Conservation (phyloP, 2,113 vertebrate genomes). For the Phocoena sinus region DNA sequence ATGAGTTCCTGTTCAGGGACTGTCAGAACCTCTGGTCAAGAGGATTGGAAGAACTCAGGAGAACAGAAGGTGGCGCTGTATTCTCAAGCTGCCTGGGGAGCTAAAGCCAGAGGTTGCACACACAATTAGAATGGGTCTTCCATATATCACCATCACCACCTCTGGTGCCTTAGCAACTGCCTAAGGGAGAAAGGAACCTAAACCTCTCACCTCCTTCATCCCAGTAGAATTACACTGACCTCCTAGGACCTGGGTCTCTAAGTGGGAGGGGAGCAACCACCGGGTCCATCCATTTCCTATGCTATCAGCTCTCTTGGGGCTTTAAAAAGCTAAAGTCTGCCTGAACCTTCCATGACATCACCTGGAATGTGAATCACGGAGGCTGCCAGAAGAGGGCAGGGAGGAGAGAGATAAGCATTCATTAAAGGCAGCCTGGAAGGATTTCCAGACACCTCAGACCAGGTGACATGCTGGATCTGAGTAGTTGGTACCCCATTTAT, state of each 20-base stretch:
- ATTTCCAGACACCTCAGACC: neutral
- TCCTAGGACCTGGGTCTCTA: neutral
- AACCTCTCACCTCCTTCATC: neutral
- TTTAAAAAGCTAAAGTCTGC: conserved; percentile 27
- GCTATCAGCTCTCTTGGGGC: neutral
- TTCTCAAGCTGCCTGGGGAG: neutral
- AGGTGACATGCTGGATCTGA: neutral
- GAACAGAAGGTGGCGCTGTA: neutral
- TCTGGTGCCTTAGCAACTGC: neutral
- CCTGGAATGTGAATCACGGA: neutral
- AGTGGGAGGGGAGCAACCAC: neutral
- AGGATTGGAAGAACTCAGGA: neutral
- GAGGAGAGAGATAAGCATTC: neutral
- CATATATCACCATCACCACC: neutral
- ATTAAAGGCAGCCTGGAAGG: neutral
- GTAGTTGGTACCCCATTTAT: neutral
- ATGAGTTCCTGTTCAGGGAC: neutral
- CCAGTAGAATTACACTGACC: neutral
- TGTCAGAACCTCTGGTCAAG: neutral
- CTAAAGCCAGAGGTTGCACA: neutral
- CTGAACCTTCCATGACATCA: neutral
- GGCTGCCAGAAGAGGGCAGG: neutral
- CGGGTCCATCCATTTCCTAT: neutral
- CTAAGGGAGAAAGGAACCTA: neutral
- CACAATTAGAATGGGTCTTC: neutral